Base-by-base conservation (phyloP, 2,888 invertebrate genomes). In the Synanthedon andrenaeformis region DNA sequence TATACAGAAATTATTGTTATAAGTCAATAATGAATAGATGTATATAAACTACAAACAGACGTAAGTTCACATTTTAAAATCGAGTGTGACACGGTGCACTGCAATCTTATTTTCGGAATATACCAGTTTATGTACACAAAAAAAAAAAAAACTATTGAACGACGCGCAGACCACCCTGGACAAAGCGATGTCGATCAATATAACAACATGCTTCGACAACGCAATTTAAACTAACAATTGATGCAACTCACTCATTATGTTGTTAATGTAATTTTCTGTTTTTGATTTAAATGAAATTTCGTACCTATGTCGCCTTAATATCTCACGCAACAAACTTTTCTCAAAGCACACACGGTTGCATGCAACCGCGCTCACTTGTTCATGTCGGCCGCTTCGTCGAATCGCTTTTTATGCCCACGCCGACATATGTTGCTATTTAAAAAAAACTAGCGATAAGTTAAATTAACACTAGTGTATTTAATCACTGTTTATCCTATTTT, bases 121-220 rank as follows among this genome's bases (percentile, higher is more conserved):
- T 14, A 45, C 45, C 45, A 13, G 51, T 48, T 49, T 41, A 52
- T 35, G 54, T 55, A 45, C 64, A 45, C 64, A 72, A 67, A 74
- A 69, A 72, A 67, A 74, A 69, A 69, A 71, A 70, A 63, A 62
- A 56, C 63, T 62, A 62, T 66, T 61, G 59, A 55, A 45, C 54
- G 60, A 64, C 57, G 63, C 68, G 57, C 55, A 62, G 74, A 67
- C 77, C 75, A 76, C 73, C 77, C 72, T 69, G 69, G 66, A 65
- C 62, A 59, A 65, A 68, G 70, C 72, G 75, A 72, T 74, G 75
- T 76, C 73, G 78, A 80, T 80, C 79, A 76, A 78, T 81, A 79
- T 72, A 69, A 79, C 74, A 71, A 67, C 63, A 66, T 56, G 62
- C 56, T 61, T 60, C 56, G 56, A 59, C 58, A 49, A 57, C 52